A percentile compares a stretch with the other conserved stretches of the same genome.
phyloP scores from a whole-genome alignment of 2,888 invertebrate species.

The Caenorhabditis sulstoni region DNA sequence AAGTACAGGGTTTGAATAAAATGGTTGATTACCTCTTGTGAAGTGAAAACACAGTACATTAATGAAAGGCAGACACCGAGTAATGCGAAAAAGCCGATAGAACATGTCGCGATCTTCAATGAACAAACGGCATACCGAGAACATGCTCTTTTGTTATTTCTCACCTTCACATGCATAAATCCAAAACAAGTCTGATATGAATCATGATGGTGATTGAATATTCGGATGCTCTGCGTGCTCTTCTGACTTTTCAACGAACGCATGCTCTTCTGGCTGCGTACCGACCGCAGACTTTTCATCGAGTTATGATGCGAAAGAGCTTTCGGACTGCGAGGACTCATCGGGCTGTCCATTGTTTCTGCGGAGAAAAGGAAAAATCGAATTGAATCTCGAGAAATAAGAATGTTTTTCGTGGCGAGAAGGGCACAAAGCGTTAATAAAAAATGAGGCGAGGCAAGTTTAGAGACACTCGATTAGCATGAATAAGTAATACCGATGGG shows the following conservation, averaged over 20 bases:
- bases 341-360: conserved; percentile 44
- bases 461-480: conserved; percentile 51
- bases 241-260: conserved; percentile 59
- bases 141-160: neutral
- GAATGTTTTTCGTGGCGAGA: conserved; percentile 31
- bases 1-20: neutral
- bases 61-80: conserved; percentile 61
- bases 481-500: conserved; percentile 41
- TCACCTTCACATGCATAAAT: conserved; percentile 67
- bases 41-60: conserved; percentile 66
- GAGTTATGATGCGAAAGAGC: conserved; percentile 58
- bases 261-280: conserved; percentile 58
- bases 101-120: conserved; percentile 63
- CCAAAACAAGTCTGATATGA: conserved; percentile 70
- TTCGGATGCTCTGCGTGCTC: conserved; percentile 64
- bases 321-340: conserved; percentile 52
- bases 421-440: conserved; percentile 55
- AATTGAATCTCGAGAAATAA: conserved; percentile 4
- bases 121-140: no score
- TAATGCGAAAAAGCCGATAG: conserved; percentile 68
- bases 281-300: conserved; percentile 59
- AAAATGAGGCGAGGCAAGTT: conserved; percentile 37
- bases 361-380: conserved; percentile 2
- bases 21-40: conserved; percentile 53
- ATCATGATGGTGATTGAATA: conserved; percentile 71